These are phyloP conservation scores for Danaus chrysippus DNA, from an alignment of 2,888 invertebrate genomes.

Conservation along the genomic window DNA sequence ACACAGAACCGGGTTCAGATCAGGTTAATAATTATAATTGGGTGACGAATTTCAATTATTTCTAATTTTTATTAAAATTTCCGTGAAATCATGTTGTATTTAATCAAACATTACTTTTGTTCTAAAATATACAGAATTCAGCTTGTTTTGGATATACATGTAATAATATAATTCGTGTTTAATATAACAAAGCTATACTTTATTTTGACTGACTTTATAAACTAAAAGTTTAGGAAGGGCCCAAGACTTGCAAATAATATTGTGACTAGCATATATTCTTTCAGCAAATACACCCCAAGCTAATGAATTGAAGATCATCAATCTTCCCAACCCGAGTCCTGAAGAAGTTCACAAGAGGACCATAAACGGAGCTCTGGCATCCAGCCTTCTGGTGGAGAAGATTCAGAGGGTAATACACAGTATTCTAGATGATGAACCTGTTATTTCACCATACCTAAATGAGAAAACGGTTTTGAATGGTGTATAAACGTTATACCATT, in stretches of 20 bases:
- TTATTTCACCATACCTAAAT: slow-evolving; percentile 5
- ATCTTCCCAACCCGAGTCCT: slow-evolving; percentile 32
- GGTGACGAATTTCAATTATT: too few relatives aligned
- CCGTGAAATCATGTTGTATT: too few relatives aligned
- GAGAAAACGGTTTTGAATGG: not conserved
- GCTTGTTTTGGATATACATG: too few relatives aligned
- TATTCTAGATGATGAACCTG: slow-evolving; percentile 38
- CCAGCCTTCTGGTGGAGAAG: slow-evolving; percentile 44
- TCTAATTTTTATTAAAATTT: too few relatives aligned
- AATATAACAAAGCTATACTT: too few relatives aligned
- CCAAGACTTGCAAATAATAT: too few relatives aligned
- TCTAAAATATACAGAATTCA: too few relatives aligned
- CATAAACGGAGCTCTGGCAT: slow-evolving; percentile 49
- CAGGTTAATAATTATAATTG: slow-evolving; percentile 19
- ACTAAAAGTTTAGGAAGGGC: too few relatives aligned
- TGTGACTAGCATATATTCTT: slow-evolving; percentile 6
- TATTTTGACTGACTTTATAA: too few relatives aligned
- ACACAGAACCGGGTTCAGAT: slow-evolving; percentile 39
- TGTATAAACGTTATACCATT: not conserved
- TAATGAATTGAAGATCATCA: slow-evolving; percentile 38
- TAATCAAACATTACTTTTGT: too few relatives aligned
- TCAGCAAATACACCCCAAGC: slow-evolving; percentile 43
- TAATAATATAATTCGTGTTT: too few relatives aligned
- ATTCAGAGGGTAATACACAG: slow-evolving; percentile 45
- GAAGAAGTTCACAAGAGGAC: slow-evolving; percentile 35